phyloP scores from a whole-genome alignment of 2,113 vertebrate genomes.

The Aplodontia rufa region DNA sequence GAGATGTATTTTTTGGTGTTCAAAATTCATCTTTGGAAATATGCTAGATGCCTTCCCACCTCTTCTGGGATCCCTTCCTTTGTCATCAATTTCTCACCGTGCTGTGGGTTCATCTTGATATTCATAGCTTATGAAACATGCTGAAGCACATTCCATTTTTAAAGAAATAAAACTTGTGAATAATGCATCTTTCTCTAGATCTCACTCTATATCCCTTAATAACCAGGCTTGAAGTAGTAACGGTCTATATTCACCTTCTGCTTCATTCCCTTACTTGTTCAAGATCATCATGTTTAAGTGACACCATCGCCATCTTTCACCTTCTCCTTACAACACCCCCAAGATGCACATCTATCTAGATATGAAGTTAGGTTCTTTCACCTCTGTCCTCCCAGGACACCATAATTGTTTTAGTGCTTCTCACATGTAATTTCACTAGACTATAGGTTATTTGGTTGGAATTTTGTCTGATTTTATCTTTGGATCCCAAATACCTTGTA shows the following conservation, averaged over 20 bases:
- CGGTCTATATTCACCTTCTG: background rate
- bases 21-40: background rate
- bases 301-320: background rate
- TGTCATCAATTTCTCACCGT: background rate
- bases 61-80: background rate
- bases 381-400: background rate
- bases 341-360: background rate
- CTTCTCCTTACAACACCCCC: background rate
- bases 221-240: background rate
- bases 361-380: background rate
- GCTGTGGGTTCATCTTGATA: background rate
- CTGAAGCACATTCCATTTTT: background rate
- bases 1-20: background rate
- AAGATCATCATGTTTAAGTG: background rate
- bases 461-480: background rate
- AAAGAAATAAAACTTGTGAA: background rate
- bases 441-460: background rate
- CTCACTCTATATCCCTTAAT: background rate
- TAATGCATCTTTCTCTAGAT: background rate
- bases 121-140: background rate
- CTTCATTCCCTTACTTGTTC: background rate
- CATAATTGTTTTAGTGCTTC: background rate
- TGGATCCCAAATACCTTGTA: background rate
- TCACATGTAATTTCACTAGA: background rate
- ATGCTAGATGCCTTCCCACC: background rate